Evolutionary conservation across 2,797 vertebrate species (phyloP).

Genomic region (Pangasius larnaudii): DNA sequence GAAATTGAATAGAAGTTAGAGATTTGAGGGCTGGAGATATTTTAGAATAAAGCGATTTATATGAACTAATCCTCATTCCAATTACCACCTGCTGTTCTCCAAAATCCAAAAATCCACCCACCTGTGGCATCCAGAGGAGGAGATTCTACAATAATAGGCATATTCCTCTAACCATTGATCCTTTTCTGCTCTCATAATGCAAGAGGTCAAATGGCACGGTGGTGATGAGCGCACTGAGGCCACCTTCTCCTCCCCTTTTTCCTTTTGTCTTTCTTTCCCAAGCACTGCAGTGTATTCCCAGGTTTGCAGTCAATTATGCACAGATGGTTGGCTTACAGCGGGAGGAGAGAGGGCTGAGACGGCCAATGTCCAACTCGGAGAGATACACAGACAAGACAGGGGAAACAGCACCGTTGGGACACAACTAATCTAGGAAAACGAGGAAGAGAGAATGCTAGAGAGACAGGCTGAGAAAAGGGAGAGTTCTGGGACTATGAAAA

Average conservation of each 20-base stretch:
- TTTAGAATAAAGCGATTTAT: slow-evolving; percentile 37
- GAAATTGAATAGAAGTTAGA: slow-evolving; percentile 42
- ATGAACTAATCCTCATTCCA: slow-evolving; percentile 31
- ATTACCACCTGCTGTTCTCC: slow-evolving; percentile 40
- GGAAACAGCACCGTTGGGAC: slow-evolving; percentile 47
- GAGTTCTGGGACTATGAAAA: slow-evolving; percentile 20
- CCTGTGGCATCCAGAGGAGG: slow-evolving; percentile 30
- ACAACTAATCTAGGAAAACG: slow-evolving; percentile 43
- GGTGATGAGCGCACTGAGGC: slow-evolving; percentile 38
- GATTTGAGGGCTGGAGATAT: slow-evolving; percentile 38
- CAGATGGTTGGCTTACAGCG: slow-evolving; percentile 57
- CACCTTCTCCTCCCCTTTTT: slow-evolving; percentile 9
- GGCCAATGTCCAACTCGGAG: slow-evolving; percentile 50
- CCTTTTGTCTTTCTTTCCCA: slow-evolving; percentile 37
- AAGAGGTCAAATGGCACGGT: slow-evolving; percentile 34
- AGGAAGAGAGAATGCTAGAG: slow-evolving; percentile 12
- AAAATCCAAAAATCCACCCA: slow-evolving; percentile 25
- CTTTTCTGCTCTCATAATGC: slow-evolving; percentile 6
- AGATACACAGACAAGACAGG: slow-evolving; percentile 51
- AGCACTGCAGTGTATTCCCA: slow-evolving; percentile 45
- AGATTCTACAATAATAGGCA: slow-evolving; percentile 11
- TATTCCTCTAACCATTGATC: neutral
- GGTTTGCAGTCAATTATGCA: slow-evolving; percentile 59
- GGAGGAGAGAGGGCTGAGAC: slow-evolving; percentile 46
- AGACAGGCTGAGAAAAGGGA: neutral